phyloP scores from a whole-genome alignment of 2,113 vertebrate genomes.

The Ciconia boyciana region DNA sequence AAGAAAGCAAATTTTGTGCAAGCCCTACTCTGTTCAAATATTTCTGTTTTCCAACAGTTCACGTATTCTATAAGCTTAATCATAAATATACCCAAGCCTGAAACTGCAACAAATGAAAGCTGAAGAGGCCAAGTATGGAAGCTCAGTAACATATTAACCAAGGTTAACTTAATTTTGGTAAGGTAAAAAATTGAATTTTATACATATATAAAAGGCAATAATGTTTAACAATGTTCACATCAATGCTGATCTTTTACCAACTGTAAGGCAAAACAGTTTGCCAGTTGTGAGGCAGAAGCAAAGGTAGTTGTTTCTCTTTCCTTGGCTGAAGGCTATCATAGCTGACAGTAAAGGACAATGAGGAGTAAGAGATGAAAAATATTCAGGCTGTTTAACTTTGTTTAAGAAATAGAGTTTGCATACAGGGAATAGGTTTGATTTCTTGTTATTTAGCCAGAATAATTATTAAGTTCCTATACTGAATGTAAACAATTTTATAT shows the following conservation, averaged over 20 bases:
- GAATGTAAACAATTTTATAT: conserved; percentile 53
- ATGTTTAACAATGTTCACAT: background rate
- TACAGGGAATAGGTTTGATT: background rate
- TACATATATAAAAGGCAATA: background rate
- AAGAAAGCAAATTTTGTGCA: background rate
- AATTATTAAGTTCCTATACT: background rate
- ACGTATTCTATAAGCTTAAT: background rate
- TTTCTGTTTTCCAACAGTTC: background rate
- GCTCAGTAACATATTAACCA: background rate
- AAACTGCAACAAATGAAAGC: background rate
- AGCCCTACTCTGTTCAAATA: background rate
- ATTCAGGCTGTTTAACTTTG: background rate
- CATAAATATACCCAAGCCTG: background rate
- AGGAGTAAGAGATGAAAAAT: background rate
- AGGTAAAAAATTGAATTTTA: background rate
- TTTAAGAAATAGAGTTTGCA: background rate
- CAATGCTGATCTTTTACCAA: background rate
- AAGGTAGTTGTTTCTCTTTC: background rate
- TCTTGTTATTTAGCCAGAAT: background rate
- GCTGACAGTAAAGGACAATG: background rate
- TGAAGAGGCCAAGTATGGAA: background rate
- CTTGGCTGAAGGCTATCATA: background rate
- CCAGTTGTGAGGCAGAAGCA: background rate
- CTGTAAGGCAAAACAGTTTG: background rate
- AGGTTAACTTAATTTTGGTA: background rate